A percentile compares a stretch with the other conserved stretches of the same genome.
phyloP scores from a whole-genome alignment of 2,797 vertebrate species.

The Sardinella longiceps region DNA sequence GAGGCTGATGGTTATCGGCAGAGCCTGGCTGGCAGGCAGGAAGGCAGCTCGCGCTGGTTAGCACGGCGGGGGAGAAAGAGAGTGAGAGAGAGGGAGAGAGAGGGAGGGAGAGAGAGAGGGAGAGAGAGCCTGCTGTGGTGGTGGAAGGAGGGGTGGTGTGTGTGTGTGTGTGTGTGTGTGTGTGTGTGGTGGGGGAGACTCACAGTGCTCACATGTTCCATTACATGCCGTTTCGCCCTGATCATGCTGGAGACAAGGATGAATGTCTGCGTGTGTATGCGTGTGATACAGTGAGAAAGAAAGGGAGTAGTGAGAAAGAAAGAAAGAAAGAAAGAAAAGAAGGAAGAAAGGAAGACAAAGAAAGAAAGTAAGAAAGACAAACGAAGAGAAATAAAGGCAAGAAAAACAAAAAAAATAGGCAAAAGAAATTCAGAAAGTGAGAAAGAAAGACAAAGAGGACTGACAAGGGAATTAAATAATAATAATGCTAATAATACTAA shows the following conservation, averaged over 20 bases:
- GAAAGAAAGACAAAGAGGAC: not conserved
- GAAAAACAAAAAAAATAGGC: not conserved
- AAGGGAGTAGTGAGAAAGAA: not conserved
- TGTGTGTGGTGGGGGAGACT: not conserved
- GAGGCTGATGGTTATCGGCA: conserved; percentile 25
- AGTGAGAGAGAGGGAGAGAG: not conserved
- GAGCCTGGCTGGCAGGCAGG: not conserved
- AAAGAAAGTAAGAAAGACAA: not conserved
- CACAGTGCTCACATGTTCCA: conserved; percentile 14
- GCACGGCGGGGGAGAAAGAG: not conserved
- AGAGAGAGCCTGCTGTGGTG: not conserved
- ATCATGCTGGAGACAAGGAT: conserved; percentile 6
- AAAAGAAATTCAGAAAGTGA: not conserved
- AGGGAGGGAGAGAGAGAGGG: not conserved
- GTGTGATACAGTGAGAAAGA: not conserved
- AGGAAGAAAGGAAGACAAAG: not conserved
- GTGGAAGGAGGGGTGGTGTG: not conserved
- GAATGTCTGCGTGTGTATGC: not conserved
- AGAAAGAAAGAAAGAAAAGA: not conserved
- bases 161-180: too few relatives aligned
- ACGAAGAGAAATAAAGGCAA: not conserved
- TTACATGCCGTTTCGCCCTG: not conserved
- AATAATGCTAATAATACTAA: not conserved
- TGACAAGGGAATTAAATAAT: too few relatives aligned
- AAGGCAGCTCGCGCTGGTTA: not conserved